Evolutionary conservation across 2,113 vertebrate genomes (phyloP).

Genomic region (Lonchura striata): DNA sequence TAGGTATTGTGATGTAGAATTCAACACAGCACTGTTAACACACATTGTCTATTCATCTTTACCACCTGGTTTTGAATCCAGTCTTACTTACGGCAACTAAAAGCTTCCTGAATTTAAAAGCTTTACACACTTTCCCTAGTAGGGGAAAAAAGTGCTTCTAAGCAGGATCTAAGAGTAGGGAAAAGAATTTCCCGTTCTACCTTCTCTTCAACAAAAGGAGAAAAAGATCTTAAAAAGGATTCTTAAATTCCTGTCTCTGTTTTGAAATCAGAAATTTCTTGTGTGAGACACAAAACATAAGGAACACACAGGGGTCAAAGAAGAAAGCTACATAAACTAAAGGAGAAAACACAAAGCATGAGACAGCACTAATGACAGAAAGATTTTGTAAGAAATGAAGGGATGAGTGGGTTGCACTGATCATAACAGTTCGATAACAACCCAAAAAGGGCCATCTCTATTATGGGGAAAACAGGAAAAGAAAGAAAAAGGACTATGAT

Average conservation of each 20-base stretch:
- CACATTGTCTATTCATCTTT: slow-evolving; percentile 40
- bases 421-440: neutral
- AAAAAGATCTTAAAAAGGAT: neutral
- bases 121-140: neutral
- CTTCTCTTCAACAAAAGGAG: neutral
- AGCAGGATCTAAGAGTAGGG: neutral
- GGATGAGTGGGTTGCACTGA: neutral
- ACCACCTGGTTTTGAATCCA: slow-evolving; percentile 45
- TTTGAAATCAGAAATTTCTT: neutral
- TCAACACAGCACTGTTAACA: slow-evolving; percentile 23
- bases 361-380: neutral
- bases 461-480: neutral
- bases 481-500: neutral
- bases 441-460: neutral
- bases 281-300: neutral
- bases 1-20: slow-evolving; percentile 28
- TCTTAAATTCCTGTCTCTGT: neutral
- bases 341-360: neutral
- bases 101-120: slow-evolving; percentile 46
- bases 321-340: neutral
- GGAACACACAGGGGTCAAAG: neutral
- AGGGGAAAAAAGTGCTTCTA: neutral
- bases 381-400: neutral
- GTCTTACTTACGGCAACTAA: slow-evolving; percentile 20
- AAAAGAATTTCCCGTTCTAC: neutral